Evolutionary conservation across 2,888 invertebrate genomes (phyloP).

Genomic region (Ophioninae sp.): DNA sequence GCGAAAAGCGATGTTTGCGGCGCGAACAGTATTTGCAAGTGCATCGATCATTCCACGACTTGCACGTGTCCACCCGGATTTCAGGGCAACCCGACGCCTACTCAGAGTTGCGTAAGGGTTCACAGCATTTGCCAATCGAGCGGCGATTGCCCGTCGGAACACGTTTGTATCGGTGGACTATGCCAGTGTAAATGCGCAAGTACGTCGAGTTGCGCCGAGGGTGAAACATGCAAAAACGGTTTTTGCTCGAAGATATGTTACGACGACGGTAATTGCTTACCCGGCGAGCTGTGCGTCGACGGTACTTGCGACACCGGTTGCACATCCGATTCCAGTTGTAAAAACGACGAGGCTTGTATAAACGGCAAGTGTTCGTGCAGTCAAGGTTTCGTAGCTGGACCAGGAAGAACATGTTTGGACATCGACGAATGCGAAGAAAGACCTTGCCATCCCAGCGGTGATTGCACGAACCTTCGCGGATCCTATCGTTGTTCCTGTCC

Average conservation of each 20-base stretch:
- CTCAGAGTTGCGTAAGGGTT: constrained; percentile 93
- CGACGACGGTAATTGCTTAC: constrained; percentile 93
- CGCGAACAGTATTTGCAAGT: constrained; percentile 91
- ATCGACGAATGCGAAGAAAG: constrained; percentile 90
- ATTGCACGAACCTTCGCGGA: constrained; percentile 90
- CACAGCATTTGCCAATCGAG: constrained; percentile 87
- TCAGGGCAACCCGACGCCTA: constrained; percentile 92
- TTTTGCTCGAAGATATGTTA: constrained; percentile 94
- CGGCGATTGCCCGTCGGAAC: constrained; percentile 88
- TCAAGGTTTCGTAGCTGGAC: constrained; percentile 88
- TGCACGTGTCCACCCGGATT: constrained; percentile 94
- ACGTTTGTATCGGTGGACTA: constrained; percentile 89
- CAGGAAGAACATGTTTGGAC: constrained; percentile 88
- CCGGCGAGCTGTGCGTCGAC: constrained; percentile 92
- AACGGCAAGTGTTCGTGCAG: constrained; percentile 89
- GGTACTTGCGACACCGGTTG: constrained; percentile 93
- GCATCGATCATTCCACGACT: constrained; percentile 87
- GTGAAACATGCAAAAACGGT: constrained; percentile 91
- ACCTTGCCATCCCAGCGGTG: constrained; percentile 91
- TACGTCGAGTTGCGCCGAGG: constrained; percentile 89
- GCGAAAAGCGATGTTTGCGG: constrained; percentile 89
- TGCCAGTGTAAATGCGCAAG: constrained; percentile 91
- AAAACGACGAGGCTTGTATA: constrained; percentile 89
- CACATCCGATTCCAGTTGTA: constrained; percentile 90
- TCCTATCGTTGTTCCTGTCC: constrained; percentile 92